These are phyloP conservation scores for Cremastobaeus sp. DNA, from an alignment of 2,888 invertebrate genomes.

Conservation along the genomic window DNA sequence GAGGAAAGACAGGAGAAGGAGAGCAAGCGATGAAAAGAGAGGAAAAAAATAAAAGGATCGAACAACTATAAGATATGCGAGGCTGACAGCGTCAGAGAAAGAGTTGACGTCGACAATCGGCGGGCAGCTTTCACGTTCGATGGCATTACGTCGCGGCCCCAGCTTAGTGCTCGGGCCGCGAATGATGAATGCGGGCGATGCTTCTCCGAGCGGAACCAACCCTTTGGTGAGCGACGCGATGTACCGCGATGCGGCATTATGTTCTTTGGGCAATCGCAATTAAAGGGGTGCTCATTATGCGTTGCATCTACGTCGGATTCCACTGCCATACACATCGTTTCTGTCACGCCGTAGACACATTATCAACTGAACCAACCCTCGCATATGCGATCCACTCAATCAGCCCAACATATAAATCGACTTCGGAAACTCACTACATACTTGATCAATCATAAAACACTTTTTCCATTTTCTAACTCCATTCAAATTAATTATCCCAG, in stretches of 20 bases:
- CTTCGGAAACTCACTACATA: no score
- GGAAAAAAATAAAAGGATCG: conserved; percentile 43
- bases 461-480: no score
- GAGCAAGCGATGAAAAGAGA: conserved; percentile 16
- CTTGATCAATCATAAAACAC: no score
- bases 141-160: no score
- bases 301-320: conserved; percentile 57
- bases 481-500: no score
- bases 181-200: conserved; percentile 56
- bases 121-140: conserved; percentile 43
- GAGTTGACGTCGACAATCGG: conserved; percentile 43
- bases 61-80: conserved; percentile 44
- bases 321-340: conserved; percentile 46
- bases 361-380: conserved; percentile 41
- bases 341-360: conserved; percentile 53
- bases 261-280: conserved; percentile 64
- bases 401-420: no score
- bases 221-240: conserved; percentile 54
- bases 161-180: conserved; percentile 41
- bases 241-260: conserved; percentile 56
- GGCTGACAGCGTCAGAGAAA: conserved; percentile 16
- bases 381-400: no score
- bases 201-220: conserved; percentile 54
- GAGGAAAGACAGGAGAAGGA: conserved; percentile 6
- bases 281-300: conserved; percentile 65